Conservation (phyloP, 2,797 vertebrate genomes). For the Macropodus opercularis region DNA sequence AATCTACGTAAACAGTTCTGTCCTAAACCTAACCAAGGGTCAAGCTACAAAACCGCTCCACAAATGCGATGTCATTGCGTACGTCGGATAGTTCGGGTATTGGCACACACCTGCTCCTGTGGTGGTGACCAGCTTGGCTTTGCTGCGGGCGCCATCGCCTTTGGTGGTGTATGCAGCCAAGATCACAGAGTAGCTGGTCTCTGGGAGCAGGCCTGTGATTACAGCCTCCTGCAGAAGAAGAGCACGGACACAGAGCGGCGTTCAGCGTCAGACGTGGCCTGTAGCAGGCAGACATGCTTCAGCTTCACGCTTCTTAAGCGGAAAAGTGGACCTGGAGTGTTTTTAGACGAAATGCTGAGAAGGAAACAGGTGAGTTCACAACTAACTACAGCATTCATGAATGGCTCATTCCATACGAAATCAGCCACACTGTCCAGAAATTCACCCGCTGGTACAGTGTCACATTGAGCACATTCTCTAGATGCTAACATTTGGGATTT, state of each 20-base stretch:
- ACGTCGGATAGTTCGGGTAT: too few relatives aligned
- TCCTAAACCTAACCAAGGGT: too few relatives aligned
- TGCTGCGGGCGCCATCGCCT: slow-evolving; percentile 95
- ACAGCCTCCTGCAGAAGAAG: slow-evolving; percentile 83
- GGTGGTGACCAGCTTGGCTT: slow-evolving; percentile 90
- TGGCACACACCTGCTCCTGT: slow-evolving; percentile 90
- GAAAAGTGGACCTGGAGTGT: slow-evolving; percentile 7
- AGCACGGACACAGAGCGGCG: slow-evolving; percentile 1
- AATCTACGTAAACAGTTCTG: too few relatives aligned
- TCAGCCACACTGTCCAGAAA: too few relatives aligned
- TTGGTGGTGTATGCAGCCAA: slow-evolving; percentile 95
- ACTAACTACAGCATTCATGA: too few relatives aligned
- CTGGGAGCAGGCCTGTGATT: slow-evolving; percentile 89
- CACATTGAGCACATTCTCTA: too few relatives aligned
- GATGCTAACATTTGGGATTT: too few relatives aligned
- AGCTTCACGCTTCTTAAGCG: slow-evolving; percentile 18
- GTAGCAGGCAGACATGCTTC: slow-evolving; percentile 15
- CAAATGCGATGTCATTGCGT: too few relatives aligned
- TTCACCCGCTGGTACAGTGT: too few relatives aligned
- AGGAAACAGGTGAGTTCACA: too few relatives aligned
- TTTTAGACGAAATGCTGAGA: slow-evolving; percentile 6
- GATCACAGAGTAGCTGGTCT: slow-evolving; percentile 93
- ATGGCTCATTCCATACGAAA: too few relatives aligned
- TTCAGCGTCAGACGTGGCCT: slow-evolving; percentile 10
- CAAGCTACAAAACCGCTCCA: not conserved